A percentile compares a stretch with the other conserved stretches of the same genome.
Conservation (phyloP, 2,113 vertebrate species). For the Mesembrinibis cayennensis region DNA sequence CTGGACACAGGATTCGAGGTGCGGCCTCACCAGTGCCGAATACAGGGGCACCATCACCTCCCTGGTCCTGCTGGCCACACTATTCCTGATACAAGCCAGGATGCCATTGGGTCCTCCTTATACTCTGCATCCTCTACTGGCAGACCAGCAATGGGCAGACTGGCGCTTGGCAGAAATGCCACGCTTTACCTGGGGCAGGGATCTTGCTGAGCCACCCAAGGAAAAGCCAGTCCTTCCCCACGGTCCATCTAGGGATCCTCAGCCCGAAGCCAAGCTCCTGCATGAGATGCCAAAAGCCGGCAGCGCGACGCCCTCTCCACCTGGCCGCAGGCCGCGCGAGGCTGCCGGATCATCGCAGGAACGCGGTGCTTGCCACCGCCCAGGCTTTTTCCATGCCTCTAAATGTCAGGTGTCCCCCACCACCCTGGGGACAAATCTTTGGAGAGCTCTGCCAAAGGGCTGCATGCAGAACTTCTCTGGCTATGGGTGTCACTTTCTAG, state of each 20-base stretch:
- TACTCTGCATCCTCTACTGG: background rate
- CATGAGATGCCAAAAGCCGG: accelerated
- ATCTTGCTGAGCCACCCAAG: accelerated
- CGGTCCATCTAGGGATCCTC: background rate
- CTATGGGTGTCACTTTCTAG: background rate
- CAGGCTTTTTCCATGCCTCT: background rate
- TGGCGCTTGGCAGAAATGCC: background rate
- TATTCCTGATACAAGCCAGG: too few species aligned
- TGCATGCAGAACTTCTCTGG: background rate
- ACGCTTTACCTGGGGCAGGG: background rate
- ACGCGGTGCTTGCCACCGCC: background rate
- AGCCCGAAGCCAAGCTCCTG: background rate
- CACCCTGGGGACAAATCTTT: background rate
- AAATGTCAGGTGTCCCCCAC: background rate
- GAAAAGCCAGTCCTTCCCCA: background rate
- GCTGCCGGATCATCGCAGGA: background rate
- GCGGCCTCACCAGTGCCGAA: too few species aligned
- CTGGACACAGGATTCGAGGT: too few species aligned
- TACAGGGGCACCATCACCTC: too few species aligned
- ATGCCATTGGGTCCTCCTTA: background rate
- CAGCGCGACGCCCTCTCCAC: accelerated
- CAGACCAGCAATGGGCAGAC: background rate
- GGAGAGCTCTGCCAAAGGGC: background rate
- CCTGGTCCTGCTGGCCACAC: too few species aligned
- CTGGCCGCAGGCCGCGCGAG: accelerated